Evolutionary conservation across 2,113 vertebrate genomes (phyloP), one percentile per base, ranked within the genome.

Genomic region (Gobio gobio): DNA sequence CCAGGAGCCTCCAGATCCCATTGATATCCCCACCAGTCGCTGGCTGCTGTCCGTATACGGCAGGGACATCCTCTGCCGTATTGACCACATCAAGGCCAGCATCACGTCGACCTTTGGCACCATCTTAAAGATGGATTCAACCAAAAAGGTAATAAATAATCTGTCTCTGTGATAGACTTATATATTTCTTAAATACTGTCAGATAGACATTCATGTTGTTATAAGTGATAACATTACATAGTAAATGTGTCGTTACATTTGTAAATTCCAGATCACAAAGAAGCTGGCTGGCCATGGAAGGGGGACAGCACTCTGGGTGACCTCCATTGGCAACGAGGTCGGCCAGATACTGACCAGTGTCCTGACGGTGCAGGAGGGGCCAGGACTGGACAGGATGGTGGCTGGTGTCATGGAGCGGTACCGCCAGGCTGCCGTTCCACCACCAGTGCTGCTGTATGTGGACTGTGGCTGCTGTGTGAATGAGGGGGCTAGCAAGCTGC

Each of bases 11-110:
- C 80, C 80, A 2, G 77, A 89, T 45, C 70, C 85, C 6, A 49
- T 87, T 1, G n/a, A 73, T 3, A 13, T 89, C 22, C 86, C 82
- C 12, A 75, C 51, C 63, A 81, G 64, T 76, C 1, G 12, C 7
- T 83, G 78, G 74, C 45, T 88, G 72, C 63, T 89, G 59, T 82
- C 84, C 0, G 84, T 88, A 7, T 89, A 85, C 0, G 83, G 88
- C 24, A 81, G 78, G 33, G 86, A 80, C 83, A 86, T 85, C 16
- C 20, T 87, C 33, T 58, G 45, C 59, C 66, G 54, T 3, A 36
- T 89, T 10, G 77, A 74, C 45, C 77, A 86, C 3, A 84, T 86
- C 0, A 84, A 84, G 73, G 84, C 87, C 85, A 88, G 82, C 64
- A 87, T 89, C 20, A 89, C 79, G 6, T 89, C 74, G 5, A 72